phyloP scores from a whole-genome alignment of 2,797 vertebrate genomes.

The Enteromius treurensis region DNA sequence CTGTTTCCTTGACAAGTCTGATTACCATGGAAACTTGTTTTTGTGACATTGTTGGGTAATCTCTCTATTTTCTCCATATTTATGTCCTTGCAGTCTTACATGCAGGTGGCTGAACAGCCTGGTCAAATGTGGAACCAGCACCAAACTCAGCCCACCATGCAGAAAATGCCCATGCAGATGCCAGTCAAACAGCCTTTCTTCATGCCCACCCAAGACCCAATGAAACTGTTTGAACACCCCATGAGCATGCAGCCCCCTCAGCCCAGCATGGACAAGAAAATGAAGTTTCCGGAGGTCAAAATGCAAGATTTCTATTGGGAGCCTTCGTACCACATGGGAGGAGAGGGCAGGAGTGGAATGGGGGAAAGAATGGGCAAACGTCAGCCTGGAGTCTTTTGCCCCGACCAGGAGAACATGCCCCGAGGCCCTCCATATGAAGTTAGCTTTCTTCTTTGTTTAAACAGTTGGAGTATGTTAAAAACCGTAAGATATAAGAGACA shows the following conservation, averaged over 20 bases:
- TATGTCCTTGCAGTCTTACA: slow-evolving; percentile 76
- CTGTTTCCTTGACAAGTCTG: not conserved
- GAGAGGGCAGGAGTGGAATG: slow-evolving; percentile 80
- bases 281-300: slow-evolving; percentile 92
- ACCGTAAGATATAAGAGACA: not conserved
- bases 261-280: slow-evolving; percentile 88
- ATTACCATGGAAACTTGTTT: slow-evolving; percentile 25
- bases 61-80: not conserved
- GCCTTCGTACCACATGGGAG: slow-evolving; percentile 81
- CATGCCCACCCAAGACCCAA: slow-evolving; percentile 88
- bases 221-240: slow-evolving; percentile 91
- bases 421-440: slow-evolving; percentile 89
- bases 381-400: slow-evolving; percentile 82
- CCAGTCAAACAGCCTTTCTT: slow-evolving; percentile 90
- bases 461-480: not conserved
- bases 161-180: slow-evolving; percentile 86
- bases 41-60: not conserved
- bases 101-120: slow-evolving; percentile 87
- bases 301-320: slow-evolving; percentile 95
- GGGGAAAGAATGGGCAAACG: slow-evolving; percentile 84
- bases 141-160: slow-evolving; percentile 84
- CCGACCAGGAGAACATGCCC: slow-evolving; percentile 84
- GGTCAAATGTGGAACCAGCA: slow-evolving; percentile 92
- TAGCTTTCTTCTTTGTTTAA: slow-evolving; percentile 49
- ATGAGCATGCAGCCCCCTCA: slow-evolving; percentile 80